phyloP scores from a whole-genome alignment of 2,113 vertebrate species.

The Gymnocephalus cernua region DNA sequence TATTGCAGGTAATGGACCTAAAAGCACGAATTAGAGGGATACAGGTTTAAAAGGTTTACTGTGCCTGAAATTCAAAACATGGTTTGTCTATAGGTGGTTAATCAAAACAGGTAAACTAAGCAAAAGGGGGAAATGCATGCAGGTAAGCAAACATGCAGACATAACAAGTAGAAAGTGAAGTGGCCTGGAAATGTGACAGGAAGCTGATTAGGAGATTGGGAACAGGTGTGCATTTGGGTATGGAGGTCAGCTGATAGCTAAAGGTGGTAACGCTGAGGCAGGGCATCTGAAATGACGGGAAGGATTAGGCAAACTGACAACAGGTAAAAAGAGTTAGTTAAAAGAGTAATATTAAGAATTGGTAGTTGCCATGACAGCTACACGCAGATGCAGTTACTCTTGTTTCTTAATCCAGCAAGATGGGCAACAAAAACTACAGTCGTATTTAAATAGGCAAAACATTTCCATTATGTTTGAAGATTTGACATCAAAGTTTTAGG shows the following conservation, averaged over 20 bases:
- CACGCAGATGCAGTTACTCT: neutral
- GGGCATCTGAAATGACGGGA: neutral
- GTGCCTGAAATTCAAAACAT: neutral
- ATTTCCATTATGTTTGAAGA: neutral
- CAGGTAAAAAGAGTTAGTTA: neutral
- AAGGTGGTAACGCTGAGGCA: neutral
- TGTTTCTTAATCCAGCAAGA: neutral
- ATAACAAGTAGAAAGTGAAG: neutral
- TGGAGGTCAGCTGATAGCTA: neutral
- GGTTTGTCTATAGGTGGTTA: neutral
- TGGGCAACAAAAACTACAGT: neutral
- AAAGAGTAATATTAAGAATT: neutral
- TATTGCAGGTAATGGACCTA: too few species aligned
- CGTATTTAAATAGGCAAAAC: neutral
- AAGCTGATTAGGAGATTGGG: conserved; percentile 7
- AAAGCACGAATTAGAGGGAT: neutral
- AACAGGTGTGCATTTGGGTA: neutral
- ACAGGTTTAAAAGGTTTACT: neutral
- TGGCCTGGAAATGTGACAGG: neutral
- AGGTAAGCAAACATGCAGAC: too few species aligned
- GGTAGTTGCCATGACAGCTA: neutral
- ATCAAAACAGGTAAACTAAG: neutral
- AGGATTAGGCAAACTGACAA: neutral
- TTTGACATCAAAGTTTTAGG: neutral
- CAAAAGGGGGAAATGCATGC: neutral